phyloP scores from a whole-genome alignment of 2,113 vertebrate species.

The Tichodroma muraria region DNA sequence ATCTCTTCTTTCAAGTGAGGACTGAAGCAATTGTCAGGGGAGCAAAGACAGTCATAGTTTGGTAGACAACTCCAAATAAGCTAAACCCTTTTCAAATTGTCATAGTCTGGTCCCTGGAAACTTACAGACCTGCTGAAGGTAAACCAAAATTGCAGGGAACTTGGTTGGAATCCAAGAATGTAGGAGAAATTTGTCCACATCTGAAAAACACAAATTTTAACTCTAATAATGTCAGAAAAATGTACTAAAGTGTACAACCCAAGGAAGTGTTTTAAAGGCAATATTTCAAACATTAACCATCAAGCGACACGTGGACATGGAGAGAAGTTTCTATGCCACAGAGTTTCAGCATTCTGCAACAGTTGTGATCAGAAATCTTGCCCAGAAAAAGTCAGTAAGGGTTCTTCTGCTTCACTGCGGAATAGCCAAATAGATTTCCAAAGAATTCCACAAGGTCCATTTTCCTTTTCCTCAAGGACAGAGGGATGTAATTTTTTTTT shows the following conservation, averaged over 20 bases:
- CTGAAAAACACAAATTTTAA: background rate
- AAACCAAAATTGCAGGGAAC: background rate
- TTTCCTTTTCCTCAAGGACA: background rate
- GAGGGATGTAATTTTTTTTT: background rate
- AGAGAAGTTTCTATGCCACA: background rate
- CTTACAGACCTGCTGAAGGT: background rate
- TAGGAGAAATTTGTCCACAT: background rate
- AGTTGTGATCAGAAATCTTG: background rate
- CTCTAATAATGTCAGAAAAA: background rate
- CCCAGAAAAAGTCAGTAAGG: background rate
- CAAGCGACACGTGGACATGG: background rate
- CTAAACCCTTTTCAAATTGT: background rate
- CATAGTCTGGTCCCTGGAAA: background rate
- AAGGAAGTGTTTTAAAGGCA: background rate
- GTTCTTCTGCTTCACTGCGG: background rate
- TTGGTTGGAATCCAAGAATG: background rate
- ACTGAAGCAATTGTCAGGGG: background rate
- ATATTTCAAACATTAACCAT: background rate
- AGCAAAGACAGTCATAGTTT: background rate
- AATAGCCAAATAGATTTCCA: background rate
- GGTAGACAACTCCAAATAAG: background rate
- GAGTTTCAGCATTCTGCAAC: background rate
- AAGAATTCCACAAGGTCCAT: background rate
- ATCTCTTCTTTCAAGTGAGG: background rate
- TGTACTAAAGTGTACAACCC: background rate